Evolutionary conservation across 1,140 invertebrate genomes (phyloP).

Genomic region (Drosophila fuyamai): DNA sequence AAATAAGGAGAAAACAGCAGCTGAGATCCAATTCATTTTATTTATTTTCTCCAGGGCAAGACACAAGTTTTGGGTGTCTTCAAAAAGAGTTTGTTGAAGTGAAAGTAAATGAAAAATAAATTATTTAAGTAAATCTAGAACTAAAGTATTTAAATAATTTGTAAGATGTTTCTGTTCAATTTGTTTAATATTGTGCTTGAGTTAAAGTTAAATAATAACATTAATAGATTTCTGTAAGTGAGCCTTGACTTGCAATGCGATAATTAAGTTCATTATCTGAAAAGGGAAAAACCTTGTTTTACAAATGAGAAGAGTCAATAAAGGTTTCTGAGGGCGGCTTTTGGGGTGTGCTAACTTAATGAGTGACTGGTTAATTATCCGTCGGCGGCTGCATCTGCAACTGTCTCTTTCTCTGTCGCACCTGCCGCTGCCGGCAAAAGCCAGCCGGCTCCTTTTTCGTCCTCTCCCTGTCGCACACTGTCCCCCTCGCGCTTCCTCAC

Average conservation of each 20-base stretch:
- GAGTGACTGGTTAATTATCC: constrained; percentile 45
- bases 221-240: not conserved
- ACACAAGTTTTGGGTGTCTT: not conserved
- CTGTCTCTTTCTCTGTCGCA: not conserved
- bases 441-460: constrained; percentile 12
- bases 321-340: not conserved
- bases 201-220: not conserved
- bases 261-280: not conserved
- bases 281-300: constrained; percentile 1
- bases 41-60: not conserved
- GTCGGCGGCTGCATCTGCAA: constrained; percentile 21
- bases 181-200: no score
- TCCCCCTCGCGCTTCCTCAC: not conserved
- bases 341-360: constrained; percentile 22
- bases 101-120: not conserved
- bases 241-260: not conserved
- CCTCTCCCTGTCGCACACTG: constrained; percentile 6
- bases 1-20: constrained; percentile 42
- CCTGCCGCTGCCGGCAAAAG: constrained; percentile 29
- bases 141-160: not conserved
- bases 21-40: constrained; percentile 15
- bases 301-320: not conserved
- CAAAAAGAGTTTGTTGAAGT: not conserved
- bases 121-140: not conserved
- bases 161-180: no score